phyloP scores from a whole-genome alignment of 2,113 vertebrate species.

The Grallaria varia region DNA sequence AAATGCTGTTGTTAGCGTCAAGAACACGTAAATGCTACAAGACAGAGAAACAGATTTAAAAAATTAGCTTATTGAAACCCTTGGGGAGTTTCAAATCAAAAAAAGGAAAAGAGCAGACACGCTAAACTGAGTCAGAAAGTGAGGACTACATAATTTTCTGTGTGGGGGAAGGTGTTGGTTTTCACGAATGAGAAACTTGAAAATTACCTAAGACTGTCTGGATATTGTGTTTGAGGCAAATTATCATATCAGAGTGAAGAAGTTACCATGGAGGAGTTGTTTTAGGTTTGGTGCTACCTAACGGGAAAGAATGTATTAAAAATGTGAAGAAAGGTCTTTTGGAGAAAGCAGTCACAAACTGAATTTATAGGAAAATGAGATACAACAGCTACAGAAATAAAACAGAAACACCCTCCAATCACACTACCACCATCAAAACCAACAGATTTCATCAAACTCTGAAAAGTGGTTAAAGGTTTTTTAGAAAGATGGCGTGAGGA shows the following conservation, averaged over 20 bases:
- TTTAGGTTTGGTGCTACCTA: neutral
- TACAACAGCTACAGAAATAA: neutral
- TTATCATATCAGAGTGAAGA: neutral
- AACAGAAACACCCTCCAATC: neutral
- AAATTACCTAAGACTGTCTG: neutral
- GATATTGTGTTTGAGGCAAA: neutral
- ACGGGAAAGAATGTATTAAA: neutral
- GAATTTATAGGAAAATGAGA: neutral
- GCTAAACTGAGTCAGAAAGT: neutral
- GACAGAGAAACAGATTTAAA: neutral
- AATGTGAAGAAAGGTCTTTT: neutral
- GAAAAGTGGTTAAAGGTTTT: neutral
- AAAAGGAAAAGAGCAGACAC: neutral
- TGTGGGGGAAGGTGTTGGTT: fast-evolving
- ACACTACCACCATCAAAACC: neutral
- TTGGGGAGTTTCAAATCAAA: neutral
- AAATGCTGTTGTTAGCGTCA: neutral
- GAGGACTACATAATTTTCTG: neutral
- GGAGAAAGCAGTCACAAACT: neutral
- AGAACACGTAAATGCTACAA: neutral
- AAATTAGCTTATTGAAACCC: neutral
- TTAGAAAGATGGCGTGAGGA: neutral
- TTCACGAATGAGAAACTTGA: neutral
- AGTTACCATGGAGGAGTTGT: neutral
- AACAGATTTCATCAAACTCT: neutral